Base-by-base conservation (phyloP, 2,797 vertebrate species). In the Todus mexicanus region DNA sequence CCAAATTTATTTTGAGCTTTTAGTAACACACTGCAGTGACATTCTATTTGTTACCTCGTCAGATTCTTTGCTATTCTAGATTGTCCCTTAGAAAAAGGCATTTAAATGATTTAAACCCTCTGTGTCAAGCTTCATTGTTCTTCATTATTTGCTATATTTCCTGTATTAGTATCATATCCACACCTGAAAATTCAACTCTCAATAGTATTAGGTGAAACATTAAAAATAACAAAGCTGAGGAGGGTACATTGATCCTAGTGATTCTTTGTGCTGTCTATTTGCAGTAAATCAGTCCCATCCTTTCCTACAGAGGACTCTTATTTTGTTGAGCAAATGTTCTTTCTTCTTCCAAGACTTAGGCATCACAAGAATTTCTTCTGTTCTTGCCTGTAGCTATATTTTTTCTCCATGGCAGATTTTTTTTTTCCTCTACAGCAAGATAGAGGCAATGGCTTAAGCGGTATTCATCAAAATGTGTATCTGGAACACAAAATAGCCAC, bases 1-100 rank as follows among this genome's bases (percentile, higher is more conserved):
- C 61, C 71, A 95, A 80, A 94, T 97, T 97, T 96, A 97, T 96
- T 97, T 95, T 37, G 3, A 95, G 86, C 72, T 85, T 65, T 73
- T 77, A 56, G 71, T 81, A 93, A 74, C 59, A 51, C 51, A 77
- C n/a, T 72, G 25, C 53, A 65, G 68, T 70, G 86, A 77, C 83
- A 83, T 88, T 89, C 72, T 73, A 79, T 95, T 95, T 94, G 93
- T 95, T 92, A 87, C 48, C 45, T 87, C 51, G 1, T 91, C 90
- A 91, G 45, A 53, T 90, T 95, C 92, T 92, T 87, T 72, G 74
- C 91, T 94, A n/a, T 93, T 95, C 89, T 90, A 60, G 89, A 93
- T 95, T 22, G 14, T 89, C 88, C 86, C 82, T 89, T 77, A 93
- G 68, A 91, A 94, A 87, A 96, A 86, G 27, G 15, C 37, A 94